phyloP scores from a whole-genome alignment of 1,140 invertebrate species.

The Drosophila nikananu region DNA sequence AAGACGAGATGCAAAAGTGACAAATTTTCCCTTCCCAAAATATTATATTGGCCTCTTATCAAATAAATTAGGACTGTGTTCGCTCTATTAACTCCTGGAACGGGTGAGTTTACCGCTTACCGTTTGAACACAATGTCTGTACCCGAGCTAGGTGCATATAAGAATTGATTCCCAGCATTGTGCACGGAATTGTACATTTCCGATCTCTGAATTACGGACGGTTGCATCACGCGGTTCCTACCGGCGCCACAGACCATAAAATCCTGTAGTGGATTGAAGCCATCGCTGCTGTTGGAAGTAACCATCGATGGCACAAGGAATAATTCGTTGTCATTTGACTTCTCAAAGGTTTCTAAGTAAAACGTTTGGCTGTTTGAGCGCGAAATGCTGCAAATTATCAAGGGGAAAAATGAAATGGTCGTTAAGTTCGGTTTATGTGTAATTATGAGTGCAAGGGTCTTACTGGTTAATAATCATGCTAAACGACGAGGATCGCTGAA shows the following conservation, averaged over 20 bases:
- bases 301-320: background rate
- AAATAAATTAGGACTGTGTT: no score
- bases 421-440: background rate
- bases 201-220: background rate
- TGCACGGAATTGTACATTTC: background rate
- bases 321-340: background rate
- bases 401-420: no score
- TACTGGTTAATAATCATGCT: slow-evolving; percentile 35
- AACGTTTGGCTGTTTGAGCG: slow-evolving; percentile 8
- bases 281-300: background rate
- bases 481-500: slow-evolving; percentile 12
- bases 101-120: slow-evolving; percentile 20
- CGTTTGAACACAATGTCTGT: background rate
- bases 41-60: no score
- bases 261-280: background rate
- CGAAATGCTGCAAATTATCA: slow-evolving; percentile 13
- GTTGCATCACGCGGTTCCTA: background rate
- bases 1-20: no score
- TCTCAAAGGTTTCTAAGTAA: background rate
- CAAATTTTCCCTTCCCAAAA: no score
- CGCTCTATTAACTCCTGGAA: no score
- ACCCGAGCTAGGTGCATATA: no score
- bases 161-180: background rate
- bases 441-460: background rate
- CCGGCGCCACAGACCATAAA: slow-evolving; percentile 3